These are phyloP conservation scores for Epinephelus lanceolatus DNA, from an alignment of 2,113 vertebrate species.

Conservation along the genomic window DNA sequence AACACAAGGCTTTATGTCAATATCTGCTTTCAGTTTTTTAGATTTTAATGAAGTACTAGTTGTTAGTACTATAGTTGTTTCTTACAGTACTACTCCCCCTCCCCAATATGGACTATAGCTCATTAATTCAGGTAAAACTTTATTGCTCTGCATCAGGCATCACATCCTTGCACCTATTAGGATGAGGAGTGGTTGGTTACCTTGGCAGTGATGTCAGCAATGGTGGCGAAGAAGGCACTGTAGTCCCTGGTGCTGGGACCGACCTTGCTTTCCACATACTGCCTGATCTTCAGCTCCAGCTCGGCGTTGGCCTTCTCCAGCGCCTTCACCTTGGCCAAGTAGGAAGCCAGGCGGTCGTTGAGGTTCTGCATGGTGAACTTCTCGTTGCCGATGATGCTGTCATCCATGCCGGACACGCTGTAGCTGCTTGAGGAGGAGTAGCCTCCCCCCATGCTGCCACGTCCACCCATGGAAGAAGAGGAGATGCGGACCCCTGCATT, in stretches of 20 bases:
- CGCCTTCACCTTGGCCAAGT: constrained; percentile 81
- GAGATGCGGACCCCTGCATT: constrained; percentile 68
- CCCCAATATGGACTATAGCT: no score
- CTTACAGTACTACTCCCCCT: no score
- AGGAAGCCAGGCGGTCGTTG: constrained; percentile 83
- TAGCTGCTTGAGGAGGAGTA: constrained; percentile 24
- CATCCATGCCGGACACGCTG: neutral
- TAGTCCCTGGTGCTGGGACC: constrained; percentile 56
- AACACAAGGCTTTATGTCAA: no score
- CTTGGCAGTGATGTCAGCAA: constrained; percentile 77
- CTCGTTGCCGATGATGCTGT: constrained; percentile 70
- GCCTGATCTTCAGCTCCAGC: constrained; percentile 83
- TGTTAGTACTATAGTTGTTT: no score
- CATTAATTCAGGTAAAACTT: no score
- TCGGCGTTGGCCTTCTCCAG: constrained; percentile 83
- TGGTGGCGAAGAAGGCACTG: constrained; percentile 58
- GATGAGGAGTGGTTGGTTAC: constrained; percentile 19
- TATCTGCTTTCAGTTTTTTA: no score
- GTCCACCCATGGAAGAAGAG: neutral
- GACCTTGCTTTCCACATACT: constrained; percentile 74
- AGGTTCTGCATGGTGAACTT: constrained; percentile 86
- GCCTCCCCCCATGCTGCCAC: neutral
- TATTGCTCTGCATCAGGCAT: no score
- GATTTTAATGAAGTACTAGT: no score
- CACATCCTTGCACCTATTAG: constrained; percentile 37